Percentiles rank a stretch among this genome's conserved stretches.
These are phyloP conservation scores for Festucalex cinctus DNA, from an alignment of 2,113 vertebrate species.

Conservation along the genomic window DNA sequence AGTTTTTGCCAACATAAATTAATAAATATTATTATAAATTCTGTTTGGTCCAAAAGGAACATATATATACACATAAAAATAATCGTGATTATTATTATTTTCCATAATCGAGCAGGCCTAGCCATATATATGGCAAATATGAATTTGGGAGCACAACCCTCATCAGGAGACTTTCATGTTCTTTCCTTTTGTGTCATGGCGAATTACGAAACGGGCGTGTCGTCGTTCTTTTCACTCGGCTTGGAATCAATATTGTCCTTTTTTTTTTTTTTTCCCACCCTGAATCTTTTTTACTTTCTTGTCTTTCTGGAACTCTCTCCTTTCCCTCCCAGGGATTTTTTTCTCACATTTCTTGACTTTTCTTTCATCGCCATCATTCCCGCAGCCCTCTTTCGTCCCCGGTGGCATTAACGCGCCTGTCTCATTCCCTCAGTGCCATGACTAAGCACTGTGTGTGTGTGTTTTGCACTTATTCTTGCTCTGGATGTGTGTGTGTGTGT, in stretches of 20 bases:
- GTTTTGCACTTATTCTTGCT: background rate
- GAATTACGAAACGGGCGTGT: conserved; percentile 10
- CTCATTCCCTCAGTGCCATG: conserved; percentile 56
- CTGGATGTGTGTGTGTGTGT: conserved; percentile 5
- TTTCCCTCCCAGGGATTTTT: background rate
- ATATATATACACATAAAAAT: no score
- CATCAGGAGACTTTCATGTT: background rate
- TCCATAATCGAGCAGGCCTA: no score
- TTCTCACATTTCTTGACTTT: conserved; percentile 19
- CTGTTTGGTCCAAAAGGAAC: no score
- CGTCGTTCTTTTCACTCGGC: background rate
- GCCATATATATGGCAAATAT: background rate
- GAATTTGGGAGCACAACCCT: no score
- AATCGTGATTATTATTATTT: no score
- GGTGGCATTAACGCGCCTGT: conserved; percentile 50
- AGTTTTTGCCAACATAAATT: no score
- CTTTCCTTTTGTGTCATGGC: conserved; percentile 11
- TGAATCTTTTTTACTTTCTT: background rate
- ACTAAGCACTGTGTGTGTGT: conserved; percentile 57
- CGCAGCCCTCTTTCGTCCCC: conserved; percentile 40
- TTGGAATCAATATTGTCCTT: conserved; percentile 1
- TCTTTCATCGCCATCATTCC: conserved; percentile 42
- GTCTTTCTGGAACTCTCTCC: conserved; percentile 10
- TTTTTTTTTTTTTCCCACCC: no score
- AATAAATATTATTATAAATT: no score